Conservation (phyloP, 2,113 vertebrate genomes). For the Mola mola region DNA sequence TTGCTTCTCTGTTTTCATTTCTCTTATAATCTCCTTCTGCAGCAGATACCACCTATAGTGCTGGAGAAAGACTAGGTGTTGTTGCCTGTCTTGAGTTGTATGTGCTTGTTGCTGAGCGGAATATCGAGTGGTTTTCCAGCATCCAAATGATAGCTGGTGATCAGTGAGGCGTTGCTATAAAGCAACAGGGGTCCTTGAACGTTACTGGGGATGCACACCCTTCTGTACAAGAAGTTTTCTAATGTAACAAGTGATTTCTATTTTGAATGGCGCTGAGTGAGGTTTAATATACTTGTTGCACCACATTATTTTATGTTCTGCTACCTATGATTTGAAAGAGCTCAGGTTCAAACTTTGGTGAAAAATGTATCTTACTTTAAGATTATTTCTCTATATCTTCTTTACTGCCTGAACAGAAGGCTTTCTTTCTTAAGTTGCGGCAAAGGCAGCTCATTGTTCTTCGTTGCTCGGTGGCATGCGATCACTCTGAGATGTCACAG, state of each 20-base stretch:
- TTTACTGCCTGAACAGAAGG: conserved; percentile 12
- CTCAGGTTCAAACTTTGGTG: conserved; percentile 27
- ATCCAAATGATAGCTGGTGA: conserved; percentile 1
- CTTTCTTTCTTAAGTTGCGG: conserved; percentile 7
- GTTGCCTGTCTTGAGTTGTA: conserved; percentile 1
- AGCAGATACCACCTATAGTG: conserved; percentile 27
- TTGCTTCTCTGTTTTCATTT: conserved; percentile 37
- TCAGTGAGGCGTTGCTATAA: conserved; percentile 4
- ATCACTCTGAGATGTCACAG: conserved; percentile 21
- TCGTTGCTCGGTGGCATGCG: conserved; percentile 14
- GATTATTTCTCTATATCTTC: conserved; percentile 17
- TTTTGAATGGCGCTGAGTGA: conserved; percentile 6
- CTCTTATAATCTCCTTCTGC: conserved; percentile 20
- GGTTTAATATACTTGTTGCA: conserved; percentile 24
- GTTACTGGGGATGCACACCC: conserved; percentile 13
- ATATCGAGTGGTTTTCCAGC: conserved; percentile 24
- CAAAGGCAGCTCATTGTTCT: conserved; percentile 22
- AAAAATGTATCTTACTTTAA: conserved; percentile 16
- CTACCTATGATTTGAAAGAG: conserved; percentile 16
- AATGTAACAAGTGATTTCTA: conserved; percentile 4
- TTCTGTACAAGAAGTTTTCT: conserved; percentile 12
- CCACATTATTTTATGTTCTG: conserved; percentile 15
- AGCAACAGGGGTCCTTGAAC: conserved; percentile 11
- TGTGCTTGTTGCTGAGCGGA: conserved; percentile 1
- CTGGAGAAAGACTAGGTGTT: conserved; percentile 10